Conservation (phyloP, 2,888 invertebrate species). For the Machimus atricapillus region DNA sequence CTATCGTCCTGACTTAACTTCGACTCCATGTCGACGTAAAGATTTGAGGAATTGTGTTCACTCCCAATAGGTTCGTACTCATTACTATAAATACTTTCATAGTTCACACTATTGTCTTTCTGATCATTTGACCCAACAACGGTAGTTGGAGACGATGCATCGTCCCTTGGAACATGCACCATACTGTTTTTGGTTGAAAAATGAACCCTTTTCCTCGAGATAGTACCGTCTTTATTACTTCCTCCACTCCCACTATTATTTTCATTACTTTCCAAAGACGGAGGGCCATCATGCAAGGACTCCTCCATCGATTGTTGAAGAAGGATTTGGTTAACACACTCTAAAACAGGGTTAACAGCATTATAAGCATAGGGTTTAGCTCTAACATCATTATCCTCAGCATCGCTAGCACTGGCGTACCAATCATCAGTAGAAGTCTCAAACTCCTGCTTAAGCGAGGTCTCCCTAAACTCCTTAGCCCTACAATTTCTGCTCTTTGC, state of each 20-base stretch:
- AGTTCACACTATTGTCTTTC: constrained; percentile 59
- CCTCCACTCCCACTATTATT: constrained; percentile 49
- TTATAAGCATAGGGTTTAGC: constrained; percentile 60
- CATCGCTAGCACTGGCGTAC: constrained; percentile 82
- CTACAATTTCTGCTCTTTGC: constrained; percentile 27
- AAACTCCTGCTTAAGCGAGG: constrained; percentile 58
- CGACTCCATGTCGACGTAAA: constrained; percentile 71
- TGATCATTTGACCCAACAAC: constrained; percentile 59
- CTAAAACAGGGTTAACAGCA: constrained; percentile 81
- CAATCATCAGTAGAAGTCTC: constrained; percentile 70
- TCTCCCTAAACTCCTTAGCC: constrained; percentile 57
- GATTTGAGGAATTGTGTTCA: constrained; percentile 64
- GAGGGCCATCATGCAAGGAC: constrained; percentile 51
- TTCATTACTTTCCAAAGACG: constrained; percentile 49
- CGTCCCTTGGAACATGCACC: constrained; percentile 61
- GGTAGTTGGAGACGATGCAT: constrained; percentile 48
- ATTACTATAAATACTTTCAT: constrained; percentile 74
- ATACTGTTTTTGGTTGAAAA: constrained; percentile 72
- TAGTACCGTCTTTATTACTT: constrained; percentile 49
- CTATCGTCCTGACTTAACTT: constrained; percentile 63
- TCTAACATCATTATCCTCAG: constrained; percentile 66
- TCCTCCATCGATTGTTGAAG: constrained; percentile 75
- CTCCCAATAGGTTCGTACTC: constrained; percentile 74
- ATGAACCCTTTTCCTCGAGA: constrained; percentile 66
- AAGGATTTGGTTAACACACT: constrained; percentile 84